Evolutionary conservation across 92 coral and sea anemone genomes (phyloP).

Genomic region (Porites lobata): DNA sequence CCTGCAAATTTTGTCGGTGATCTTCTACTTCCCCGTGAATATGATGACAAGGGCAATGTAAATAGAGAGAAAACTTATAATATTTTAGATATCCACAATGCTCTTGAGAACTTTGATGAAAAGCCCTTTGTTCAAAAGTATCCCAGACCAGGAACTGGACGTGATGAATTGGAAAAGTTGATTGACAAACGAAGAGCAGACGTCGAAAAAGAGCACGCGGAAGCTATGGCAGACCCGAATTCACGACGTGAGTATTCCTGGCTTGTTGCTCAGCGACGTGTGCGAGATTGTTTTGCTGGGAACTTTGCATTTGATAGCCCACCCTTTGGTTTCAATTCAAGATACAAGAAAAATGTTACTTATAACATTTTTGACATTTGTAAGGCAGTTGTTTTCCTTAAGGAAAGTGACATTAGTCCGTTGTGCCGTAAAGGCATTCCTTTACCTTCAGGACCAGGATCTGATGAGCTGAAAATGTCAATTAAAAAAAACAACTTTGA

Average conservation of each 20-base stretch:
- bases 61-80: not conserved
- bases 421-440: not conserved
- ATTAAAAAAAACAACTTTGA: not conserved
- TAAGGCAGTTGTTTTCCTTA: not conserved
- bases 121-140: not conserved
- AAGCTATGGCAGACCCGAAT: not conserved
- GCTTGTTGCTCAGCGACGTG: slow-evolving; percentile 30
- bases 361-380: slow-evolving; percentile 5
- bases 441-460: not conserved
- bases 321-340: no score
- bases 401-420: not conserved
- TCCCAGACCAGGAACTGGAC: not conserved
- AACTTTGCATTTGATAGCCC: not conserved
- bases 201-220: not conserved
- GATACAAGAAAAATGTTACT: no score
- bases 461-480: not conserved
- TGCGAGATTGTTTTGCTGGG: slow-evolving; percentile 30
- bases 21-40: no score
- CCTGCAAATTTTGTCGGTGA: no score
- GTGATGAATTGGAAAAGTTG: not conserved
- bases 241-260: not conserved
- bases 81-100: not conserved
- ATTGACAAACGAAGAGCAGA: slow-evolving; percentile 5
- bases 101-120: not conserved
- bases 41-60: no score